Percentiles rank a stretch among this genome's conserved stretches.
phyloP scores from a whole-genome alignment of 2,888 invertebrate genomes.

The Drosophila multiciliata region DNA sequence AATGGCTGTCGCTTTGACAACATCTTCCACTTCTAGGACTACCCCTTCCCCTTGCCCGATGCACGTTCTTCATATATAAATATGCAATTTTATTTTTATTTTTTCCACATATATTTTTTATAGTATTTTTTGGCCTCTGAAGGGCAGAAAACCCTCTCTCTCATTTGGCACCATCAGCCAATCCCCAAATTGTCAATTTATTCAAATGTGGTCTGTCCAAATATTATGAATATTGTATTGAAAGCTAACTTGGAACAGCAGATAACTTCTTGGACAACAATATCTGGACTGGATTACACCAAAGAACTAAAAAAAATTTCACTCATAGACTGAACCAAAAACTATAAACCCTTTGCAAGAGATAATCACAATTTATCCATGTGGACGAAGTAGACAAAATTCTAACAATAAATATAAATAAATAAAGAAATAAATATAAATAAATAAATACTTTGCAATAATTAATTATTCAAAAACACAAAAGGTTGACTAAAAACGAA shows the following conservation, averaged over 20 bases:
- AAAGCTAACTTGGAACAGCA: neutral
- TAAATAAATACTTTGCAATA: too few species aligned
- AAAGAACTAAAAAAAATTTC: too few species aligned
- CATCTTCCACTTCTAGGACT: conserved; percentile 6
- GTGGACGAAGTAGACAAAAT: too few species aligned
- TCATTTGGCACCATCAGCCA: conserved; percentile 25
- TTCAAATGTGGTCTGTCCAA: neutral
- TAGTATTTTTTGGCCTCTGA: neutral
- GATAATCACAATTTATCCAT: too few species aligned
- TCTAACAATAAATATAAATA: too few species aligned
- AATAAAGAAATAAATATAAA: too few species aligned
- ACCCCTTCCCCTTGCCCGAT: neutral
- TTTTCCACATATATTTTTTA: neutral
- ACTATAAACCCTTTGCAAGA: too few species aligned
- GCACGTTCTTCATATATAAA: neutral
- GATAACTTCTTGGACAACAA: too few species aligned
- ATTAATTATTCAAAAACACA: too few species aligned
- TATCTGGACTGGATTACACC: too few species aligned
- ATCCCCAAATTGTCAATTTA: conserved; percentile 7
- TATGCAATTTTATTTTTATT: conserved; percentile 24
- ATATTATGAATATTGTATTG: neutral
- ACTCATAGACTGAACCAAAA: too few species aligned
- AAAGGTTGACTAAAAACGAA: too few species aligned
- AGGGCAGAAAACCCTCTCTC: neutral
- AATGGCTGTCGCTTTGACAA: conserved; percentile 46